Conservation (phyloP, 2,113 vertebrate species). For the Amblyornis subalaris region DNA sequence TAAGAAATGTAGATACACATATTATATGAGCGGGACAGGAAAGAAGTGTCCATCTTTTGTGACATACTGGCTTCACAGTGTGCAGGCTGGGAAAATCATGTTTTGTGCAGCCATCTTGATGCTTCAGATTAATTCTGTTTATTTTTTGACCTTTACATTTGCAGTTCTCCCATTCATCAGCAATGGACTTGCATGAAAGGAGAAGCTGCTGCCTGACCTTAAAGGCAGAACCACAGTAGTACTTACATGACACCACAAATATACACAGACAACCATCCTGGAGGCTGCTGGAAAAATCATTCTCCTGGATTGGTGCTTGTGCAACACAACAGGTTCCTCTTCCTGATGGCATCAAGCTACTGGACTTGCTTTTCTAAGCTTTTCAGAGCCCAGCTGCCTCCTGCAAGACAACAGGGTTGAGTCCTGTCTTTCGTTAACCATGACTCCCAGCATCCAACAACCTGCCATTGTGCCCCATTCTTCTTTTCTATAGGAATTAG, state of each 20-base stretch:
- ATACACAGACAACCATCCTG: neutral
- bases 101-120: neutral
- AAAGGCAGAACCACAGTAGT: neutral
- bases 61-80: neutral
- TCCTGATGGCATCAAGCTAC: neutral
- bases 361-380: neutral
- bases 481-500: neutral
- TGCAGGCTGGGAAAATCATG: neutral
- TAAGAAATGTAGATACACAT: neutral
- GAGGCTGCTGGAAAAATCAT: neutral
- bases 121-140: constrained; percentile 14
- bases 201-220: neutral
- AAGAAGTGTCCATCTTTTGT: neutral
- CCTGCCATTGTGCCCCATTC: neutral
- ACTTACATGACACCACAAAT: neutral
- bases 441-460: neutral
- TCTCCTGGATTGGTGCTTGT: neutral
- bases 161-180: neutral
- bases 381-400: neutral
- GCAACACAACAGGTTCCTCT: neutral
- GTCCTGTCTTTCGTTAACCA: neutral
- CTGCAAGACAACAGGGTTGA: neutral
- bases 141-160: constrained; percentile 15
- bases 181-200: neutral
- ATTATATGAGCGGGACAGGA: neutral